These are phyloP conservation scores for Brachyptera putata DNA, from an alignment of 2,888 invertebrate species.

Conservation along the genomic window DNA sequence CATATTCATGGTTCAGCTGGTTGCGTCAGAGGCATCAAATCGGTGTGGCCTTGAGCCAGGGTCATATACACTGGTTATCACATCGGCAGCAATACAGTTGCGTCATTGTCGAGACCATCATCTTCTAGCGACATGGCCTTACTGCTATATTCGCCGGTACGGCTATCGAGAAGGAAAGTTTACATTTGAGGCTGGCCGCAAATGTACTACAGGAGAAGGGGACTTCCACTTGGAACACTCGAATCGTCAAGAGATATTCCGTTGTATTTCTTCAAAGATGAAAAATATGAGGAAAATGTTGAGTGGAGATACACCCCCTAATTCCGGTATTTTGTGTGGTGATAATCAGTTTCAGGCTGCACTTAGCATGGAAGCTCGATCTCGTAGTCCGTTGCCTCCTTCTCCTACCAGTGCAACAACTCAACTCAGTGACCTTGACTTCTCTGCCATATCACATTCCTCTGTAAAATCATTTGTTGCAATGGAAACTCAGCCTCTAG, in stretches of 20 bases:
- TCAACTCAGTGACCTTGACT: slow-evolving; percentile 49
- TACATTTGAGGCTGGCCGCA: slow-evolving; percentile 82
- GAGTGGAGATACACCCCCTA: slow-evolving; percentile 45
- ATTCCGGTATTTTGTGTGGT: slow-evolving; percentile 55
- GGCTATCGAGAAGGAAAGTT: slow-evolving; percentile 81
- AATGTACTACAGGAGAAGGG: slow-evolving; percentile 82
- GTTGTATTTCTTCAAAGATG: slow-evolving; percentile 78
- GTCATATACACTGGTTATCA: slow-evolving; percentile 68
- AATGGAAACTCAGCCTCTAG: slow-evolving; percentile 23
- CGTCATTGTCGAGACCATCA: slow-evolving; percentile 58
- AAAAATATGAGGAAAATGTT: slow-evolving; percentile 81
- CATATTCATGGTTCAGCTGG: slow-evolving; percentile 71
- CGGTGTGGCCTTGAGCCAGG: slow-evolving; percentile 69
- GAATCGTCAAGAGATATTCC: slow-evolving; percentile 77
- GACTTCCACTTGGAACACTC: slow-evolving; percentile 75
- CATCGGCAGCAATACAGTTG: slow-evolving; percentile 70
- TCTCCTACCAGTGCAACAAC: slow-evolving; percentile 53
- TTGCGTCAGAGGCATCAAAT: slow-evolving; percentile 72
- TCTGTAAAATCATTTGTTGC: slow-evolving; percentile 31
- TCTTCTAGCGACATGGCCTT: slow-evolving; percentile 75
- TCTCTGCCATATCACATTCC: slow-evolving; percentile 31
- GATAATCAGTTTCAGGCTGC: slow-evolving; percentile 72
- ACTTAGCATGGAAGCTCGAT: slow-evolving; percentile 74
- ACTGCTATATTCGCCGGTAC: slow-evolving; percentile 75
- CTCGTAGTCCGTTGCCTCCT: slow-evolving; percentile 72